Percentiles rank a stretch among this genome's conserved stretches.
phyloP scores from a whole-genome alignment of 2,797 vertebrate genomes.

The Sebastes itinus region DNA sequence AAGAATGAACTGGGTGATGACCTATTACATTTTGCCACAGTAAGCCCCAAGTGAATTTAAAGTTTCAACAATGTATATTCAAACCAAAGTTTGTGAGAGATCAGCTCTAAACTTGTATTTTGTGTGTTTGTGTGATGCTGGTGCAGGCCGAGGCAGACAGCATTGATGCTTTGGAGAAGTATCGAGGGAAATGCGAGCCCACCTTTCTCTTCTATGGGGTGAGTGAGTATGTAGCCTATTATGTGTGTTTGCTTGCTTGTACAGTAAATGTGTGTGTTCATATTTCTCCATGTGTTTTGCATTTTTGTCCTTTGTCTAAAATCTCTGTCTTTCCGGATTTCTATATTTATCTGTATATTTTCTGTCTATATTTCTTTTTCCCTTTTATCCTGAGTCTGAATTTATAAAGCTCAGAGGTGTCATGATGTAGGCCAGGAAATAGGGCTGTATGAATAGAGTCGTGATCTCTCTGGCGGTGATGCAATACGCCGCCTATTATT shows the following conservation, averaged over 20 bases:
- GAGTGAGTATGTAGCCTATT: conserved; percentile 58
- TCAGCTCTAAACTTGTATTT: not conserved
- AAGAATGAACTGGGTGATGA: conserved; percentile 89
- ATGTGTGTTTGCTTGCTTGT: conserved; percentile 20
- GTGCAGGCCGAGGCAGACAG: conserved; percentile 90
- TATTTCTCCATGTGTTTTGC: not conserved
- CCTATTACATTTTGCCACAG: conserved; percentile 91
- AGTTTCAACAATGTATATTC: not conserved
- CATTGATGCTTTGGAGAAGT: conserved; percentile 87
- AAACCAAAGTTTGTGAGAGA: not conserved
- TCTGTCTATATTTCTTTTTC: not conserved
- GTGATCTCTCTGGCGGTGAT: not conserved
- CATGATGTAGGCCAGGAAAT: not conserved
- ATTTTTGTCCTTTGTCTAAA: not conserved
- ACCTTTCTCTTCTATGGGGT: conserved; percentile 93
- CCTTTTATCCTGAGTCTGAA: not conserved
- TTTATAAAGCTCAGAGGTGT: not conserved
- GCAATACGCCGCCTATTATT: not conserved
- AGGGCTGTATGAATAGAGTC: not conserved
- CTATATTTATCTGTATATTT: not conserved
- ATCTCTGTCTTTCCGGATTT: not conserved
- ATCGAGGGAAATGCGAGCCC: conserved; percentile 92
- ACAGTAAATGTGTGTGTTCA: not conserved
- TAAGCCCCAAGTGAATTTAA: conserved; percentile 71
- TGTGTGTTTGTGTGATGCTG: conserved; percentile 3